Conservation (phyloP, 2,797 vertebrate species). For the Pseudomugil tenellus region DNA sequence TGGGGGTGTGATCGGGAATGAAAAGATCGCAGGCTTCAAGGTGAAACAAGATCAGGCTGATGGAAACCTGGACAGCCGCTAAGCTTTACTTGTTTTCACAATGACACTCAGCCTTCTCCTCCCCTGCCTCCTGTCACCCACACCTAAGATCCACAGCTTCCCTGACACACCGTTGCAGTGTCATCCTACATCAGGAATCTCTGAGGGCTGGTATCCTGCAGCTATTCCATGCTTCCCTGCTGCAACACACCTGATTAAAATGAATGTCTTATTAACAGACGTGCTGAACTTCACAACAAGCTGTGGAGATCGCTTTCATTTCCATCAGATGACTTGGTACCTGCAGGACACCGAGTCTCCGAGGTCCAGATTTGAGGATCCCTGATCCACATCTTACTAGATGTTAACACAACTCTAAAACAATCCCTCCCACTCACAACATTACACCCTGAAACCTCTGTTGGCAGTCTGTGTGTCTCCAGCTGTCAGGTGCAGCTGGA, state of each 20-base stretch:
- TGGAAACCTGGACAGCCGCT: background rate
- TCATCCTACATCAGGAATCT: background rate
- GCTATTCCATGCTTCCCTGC: no score
- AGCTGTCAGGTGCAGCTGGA: background rate
- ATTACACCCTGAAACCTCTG: background rate
- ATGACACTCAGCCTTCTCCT: background rate
- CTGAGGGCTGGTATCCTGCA: no score
- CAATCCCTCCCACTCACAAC: background rate
- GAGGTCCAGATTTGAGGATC: no score
- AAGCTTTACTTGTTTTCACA: background rate
- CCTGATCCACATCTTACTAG: no score
- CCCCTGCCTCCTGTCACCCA: background rate
- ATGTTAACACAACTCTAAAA: background rate
- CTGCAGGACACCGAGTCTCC: no score
- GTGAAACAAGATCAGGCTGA: background rate
- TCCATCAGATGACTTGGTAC: no score
- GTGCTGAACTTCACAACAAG: no score
- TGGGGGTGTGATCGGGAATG: background rate
- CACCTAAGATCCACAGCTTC: background rate
- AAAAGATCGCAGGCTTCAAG: background rate
- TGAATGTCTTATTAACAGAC: no score
- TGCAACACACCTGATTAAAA: no score
- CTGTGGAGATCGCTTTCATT: no score
- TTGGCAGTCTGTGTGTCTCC: background rate
- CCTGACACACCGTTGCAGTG: background rate